Conservation (phyloP, 2,113 vertebrate species). For the Eretmochelys imbricata region DNA sequence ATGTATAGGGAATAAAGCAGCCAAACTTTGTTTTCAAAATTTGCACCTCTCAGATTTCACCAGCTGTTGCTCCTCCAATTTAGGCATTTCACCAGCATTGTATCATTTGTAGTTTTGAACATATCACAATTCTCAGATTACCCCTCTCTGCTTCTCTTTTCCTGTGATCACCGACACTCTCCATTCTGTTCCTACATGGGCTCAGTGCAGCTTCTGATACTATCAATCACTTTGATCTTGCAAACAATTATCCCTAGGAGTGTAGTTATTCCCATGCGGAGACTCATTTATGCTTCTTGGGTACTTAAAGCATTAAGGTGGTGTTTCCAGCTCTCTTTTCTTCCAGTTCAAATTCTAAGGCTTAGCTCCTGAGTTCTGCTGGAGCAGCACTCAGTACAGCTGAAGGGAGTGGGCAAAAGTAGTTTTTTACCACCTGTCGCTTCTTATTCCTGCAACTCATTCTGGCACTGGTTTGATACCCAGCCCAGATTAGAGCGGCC, state of each 20-base stretch:
- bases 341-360: not conserved
- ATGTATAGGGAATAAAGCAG: not conserved
- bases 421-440: not conserved
- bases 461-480: not conserved
- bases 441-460: not conserved
- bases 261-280: not conserved
- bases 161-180: not conserved
- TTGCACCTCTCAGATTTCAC: not conserved
- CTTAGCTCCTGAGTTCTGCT: not conserved
- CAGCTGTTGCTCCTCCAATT: not conserved
- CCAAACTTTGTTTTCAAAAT: not conserved
- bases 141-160: accelerated
- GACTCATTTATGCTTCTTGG: not conserved
- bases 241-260: not conserved
- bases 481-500: not conserved
- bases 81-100: not conserved
- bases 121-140: accelerated
- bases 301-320: not conserved
- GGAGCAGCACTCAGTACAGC: accelerated
- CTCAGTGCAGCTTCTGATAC: not conserved
- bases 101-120: not conserved
- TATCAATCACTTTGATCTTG: not conserved
- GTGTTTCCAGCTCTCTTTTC: accelerated
- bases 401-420: not conserved
- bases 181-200: not conserved